Evolutionary conservation across 2,797 vertebrate species (phyloP), one percentile per base, ranked within the genome.

Genomic region (Cossypha niveicapilla): DNA sequence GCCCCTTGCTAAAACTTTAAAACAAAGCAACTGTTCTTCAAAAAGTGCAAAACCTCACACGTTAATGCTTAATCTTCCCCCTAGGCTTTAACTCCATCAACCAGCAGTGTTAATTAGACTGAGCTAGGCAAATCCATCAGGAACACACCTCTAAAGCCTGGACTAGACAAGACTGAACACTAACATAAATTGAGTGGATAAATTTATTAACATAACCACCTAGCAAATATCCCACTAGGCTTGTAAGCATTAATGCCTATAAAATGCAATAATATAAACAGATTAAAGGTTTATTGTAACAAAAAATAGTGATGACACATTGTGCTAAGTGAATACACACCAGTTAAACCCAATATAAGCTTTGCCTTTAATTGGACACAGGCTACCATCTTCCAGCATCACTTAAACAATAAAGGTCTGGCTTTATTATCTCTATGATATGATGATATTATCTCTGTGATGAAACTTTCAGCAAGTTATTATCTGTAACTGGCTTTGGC

Each of bases 81-180:
- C 42, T 77, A 94, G 73, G 68, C 76, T 90, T 88, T 78, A 88
- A 81, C 39, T 92, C 50, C 45, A 90, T 50, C 88, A 92, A 74
- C 66, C 45, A 62, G 25, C 45, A 45, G 28, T 47, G 70, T 80
- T 86, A 94, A 95, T 92, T 86, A 81, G 79, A 86, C 42, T 4
- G 5, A 96, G 86, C 47, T 41, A 71, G 54, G 76, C 63, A 95
- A 86, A 92, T 81, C 70, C 75, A 75, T 81, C 66, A 93, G 90
- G 70, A 80, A 78, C 80, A 81, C 76, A 70, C 86, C 80, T 70
- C 65, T 65, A 81, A 84, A 92, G 51, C 35, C 62, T 47, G 28
- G 39, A 84, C 79, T 66, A 93, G 58, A 61, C 47, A 88, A 93
- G 47, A 56, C 39, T 62, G 58, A 92, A 68, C 54, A 18, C 70